Conservation (phyloP, 2,888 invertebrate species). For the Microdon myrmicae region DNA sequence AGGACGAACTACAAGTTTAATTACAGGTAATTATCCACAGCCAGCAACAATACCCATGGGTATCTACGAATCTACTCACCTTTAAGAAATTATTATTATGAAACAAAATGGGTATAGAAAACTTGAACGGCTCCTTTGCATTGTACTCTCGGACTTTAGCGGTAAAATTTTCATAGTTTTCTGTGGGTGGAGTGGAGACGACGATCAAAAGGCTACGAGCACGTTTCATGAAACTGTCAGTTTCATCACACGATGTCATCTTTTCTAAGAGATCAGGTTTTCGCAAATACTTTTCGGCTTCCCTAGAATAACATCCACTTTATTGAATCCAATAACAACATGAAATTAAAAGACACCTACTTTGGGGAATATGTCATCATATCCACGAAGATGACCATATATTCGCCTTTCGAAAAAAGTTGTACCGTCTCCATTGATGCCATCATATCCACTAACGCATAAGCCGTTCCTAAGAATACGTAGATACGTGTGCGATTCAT, state of each 20-base stretch:
- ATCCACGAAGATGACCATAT: slow-evolving; percentile 95
- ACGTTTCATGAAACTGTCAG: slow-evolving; percentile 70
- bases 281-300: slow-evolving; percentile 83
- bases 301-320: slow-evolving; percentile 62
- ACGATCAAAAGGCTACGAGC: slow-evolving; percentile 88
- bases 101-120: slow-evolving; percentile 74
- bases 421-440: slow-evolving; percentile 88
- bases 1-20: slow-evolving; percentile 5
- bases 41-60: slow-evolving; percentile 9
- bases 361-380: slow-evolving; percentile 84
- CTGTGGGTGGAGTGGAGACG: slow-evolving; percentile 84
- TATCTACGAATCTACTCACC: slow-evolving; percentile 61
- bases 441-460: slow-evolving; percentile 90
- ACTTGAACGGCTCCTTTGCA: slow-evolving; percentile 82
- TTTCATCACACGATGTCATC: slow-evolving; percentile 72
- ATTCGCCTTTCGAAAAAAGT: slow-evolving; percentile 90
- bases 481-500: slow-evolving; percentile 92
- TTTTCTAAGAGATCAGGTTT: slow-evolving; percentile 72
- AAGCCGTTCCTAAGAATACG: slow-evolving; percentile 89
- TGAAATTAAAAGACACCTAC: slow-evolving; percentile 63
- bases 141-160: slow-evolving; percentile 83
- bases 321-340: slow-evolving; percentile 15
- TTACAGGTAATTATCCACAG: slow-evolving; percentile 34
- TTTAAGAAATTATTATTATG: slow-evolving; percentile 67
- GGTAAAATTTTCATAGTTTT: slow-evolving; percentile 80